Evolutionary conservation across 2,888 invertebrate species (phyloP).

Genomic region (Rutpela maculata): DNA sequence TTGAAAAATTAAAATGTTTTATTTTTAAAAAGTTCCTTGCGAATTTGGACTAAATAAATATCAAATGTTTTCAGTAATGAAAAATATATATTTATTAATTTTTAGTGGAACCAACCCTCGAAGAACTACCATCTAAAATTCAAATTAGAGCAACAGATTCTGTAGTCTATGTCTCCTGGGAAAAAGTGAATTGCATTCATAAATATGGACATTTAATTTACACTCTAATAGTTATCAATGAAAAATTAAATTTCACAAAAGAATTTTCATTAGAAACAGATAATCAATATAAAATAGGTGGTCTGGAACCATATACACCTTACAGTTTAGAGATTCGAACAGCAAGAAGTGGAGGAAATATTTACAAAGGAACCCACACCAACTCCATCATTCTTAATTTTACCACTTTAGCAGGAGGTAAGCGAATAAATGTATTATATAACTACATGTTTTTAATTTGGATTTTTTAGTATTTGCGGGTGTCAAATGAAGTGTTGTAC

Average conservation of each 20-base stretch:
- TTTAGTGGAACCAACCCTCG: conserved; percentile 63
- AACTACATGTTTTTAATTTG: neutral
- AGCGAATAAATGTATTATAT: no score
- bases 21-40: no score
- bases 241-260: conserved; percentile 54
- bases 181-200: conserved; percentile 62
- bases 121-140: conserved; percentile 66
- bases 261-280: conserved; percentile 56
- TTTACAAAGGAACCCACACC: conserved; percentile 55
- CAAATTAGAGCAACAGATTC: conserved; percentile 60
- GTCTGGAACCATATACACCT: conserved; percentile 63
- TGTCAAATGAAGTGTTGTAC: no score
- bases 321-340: conserved; percentile 65
- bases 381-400: conserved; percentile 59
- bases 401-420: conserved; percentile 67
- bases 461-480: neutral
- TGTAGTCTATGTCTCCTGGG: conserved; percentile 65
- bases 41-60: no score
- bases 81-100: conserved; percentile 28
- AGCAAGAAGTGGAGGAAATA: conserved; percentile 60
- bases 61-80: no score
- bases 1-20: no score
- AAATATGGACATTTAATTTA: conserved; percentile 65
- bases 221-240: conserved; percentile 58
- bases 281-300: conserved; percentile 60